Percentiles rank a stretch among this genome's conserved stretches.
phyloP scores from a whole-genome alignment of 2,797 vertebrate species.

The Nasua narica region DNA sequence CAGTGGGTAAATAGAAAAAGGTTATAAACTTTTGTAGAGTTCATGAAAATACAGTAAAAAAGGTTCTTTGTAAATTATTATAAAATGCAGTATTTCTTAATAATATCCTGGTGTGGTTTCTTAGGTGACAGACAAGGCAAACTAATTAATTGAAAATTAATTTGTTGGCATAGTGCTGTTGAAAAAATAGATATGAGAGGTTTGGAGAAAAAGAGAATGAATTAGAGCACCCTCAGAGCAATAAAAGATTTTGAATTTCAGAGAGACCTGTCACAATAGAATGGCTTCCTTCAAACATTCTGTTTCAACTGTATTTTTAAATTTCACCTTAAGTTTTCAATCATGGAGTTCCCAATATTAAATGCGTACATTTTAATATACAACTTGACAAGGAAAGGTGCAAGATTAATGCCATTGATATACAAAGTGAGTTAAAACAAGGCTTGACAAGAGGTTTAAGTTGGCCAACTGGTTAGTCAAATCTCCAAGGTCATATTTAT shows the following conservation, averaged over 20 bases:
- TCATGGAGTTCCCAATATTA: background rate
- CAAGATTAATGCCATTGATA: background rate
- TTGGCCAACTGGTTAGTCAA: background rate
- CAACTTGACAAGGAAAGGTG: background rate
- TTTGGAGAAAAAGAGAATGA: background rate
- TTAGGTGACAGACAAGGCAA: background rate
- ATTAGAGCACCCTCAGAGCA: background rate
- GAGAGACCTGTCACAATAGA: background rate
- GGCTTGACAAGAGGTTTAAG: background rate
- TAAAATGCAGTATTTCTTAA: background rate
- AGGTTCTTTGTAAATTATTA: background rate
- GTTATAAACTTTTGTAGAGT: background rate
- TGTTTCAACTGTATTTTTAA: background rate
- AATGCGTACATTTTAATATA: background rate
- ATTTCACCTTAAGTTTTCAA: background rate
- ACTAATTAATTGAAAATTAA: background rate
- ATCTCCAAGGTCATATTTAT: background rate
- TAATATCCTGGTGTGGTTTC: background rate
- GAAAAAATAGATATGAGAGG: background rate
- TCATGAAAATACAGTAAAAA: background rate
- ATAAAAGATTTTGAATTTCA: slow-evolving; percentile 16
- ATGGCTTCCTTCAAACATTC: background rate
- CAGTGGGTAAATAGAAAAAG: background rate
- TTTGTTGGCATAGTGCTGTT: background rate
- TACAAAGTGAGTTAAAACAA: background rate